Evolutionary conservation across 2,113 vertebrate species (phyloP), one percentile per base, ranked within the genome.

Genomic region (Oreochromis tanganicae): DNA sequence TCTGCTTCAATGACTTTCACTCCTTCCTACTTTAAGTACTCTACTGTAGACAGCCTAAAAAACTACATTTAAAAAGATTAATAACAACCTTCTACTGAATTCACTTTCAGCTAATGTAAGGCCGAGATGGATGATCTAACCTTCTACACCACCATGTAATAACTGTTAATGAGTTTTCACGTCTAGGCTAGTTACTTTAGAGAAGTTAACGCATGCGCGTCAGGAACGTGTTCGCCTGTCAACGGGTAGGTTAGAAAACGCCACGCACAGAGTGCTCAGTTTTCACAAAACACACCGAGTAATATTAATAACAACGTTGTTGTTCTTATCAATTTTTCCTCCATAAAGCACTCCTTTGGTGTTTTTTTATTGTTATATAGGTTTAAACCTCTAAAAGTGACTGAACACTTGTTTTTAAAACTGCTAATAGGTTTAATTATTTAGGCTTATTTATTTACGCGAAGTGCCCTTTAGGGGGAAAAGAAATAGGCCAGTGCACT

Each of bases 171-270:
- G 61, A 24, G 66, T n/a, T 73, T 16, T 9, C 24, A 34, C 29
- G 71, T 73, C 27, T 11, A 80, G 56, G 81, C 12, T 41, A 21
- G 29, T 88, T 86, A 75, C 88, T 19, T 80, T 29, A 6, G 13
- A 34, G 36, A 55, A 32, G 82, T 50, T 68, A 16, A 48, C 91
- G 90, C 93, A 94, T 92, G 93, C 93, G 93, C 89, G 83, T 6
- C 85, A 4, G 5, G 38, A 11, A 29, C 10, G 21, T 21, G 46
- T 50, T 38, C 21, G 16, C 46, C 29, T 16, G 27, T 29, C n/a
- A 16, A n/a, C 4, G 4, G 7, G 54, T 46, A 13, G 57, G 86
- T 88, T 75, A 10, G 43, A 81, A 87, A 94, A 92, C 84, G 90
- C 82, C 88, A 88, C 92, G 48, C 80, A 24, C 38, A 7, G 66